Evolutionary conservation across 2,888 invertebrate species (phyloP), one percentile per base, ranked within the genome.

Genomic region (Drosophila ezoana): DNA sequence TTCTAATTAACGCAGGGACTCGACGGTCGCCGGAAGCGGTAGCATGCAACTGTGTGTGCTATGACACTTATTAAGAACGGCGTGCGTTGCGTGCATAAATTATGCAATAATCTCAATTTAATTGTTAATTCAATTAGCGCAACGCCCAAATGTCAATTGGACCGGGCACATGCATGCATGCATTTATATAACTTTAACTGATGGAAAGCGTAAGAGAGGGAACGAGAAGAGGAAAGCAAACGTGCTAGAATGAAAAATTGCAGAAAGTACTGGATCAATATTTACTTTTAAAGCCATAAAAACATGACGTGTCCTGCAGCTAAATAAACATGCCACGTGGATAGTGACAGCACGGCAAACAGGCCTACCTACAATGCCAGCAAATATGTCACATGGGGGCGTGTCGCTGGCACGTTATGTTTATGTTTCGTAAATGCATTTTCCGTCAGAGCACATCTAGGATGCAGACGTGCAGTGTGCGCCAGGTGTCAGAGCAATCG

Each of bases 401-500:
- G 80, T 79, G 76, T 41, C 59, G 13, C 47, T 53, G 41, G 62
- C 52, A 56, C 66, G 68, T 71, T 76, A 86, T 83, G 73, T 79
- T 87, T 82, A 72, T 79, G 88, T 73, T 76, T 85, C 86, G 85
- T 74, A 85, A 83, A 87, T 83, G 88, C 86, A 85, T 69, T 79
- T 72, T 53, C 56, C 65, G 51, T 47, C 63, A 38, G 48, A 47
- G 61, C 33, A 35, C 49, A 65, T 72, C 49, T 57, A 32, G 32
- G 37, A 40, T 28, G 41, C 20, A 54, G 53, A 38, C 41, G 32
- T 41, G 56, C 54, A 47, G 40, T 41, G 37, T 45, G 41, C 37
- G 33, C 40, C 54, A 49, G 44, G 44, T 45, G 58, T 33, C 65
- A 52, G 52, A 38, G 23, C 49, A 48, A 70, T 68, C 67, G 74